phyloP scores from a whole-genome alignment of 1,140 invertebrate genomes.

The Polyergus mexicanus region DNA sequence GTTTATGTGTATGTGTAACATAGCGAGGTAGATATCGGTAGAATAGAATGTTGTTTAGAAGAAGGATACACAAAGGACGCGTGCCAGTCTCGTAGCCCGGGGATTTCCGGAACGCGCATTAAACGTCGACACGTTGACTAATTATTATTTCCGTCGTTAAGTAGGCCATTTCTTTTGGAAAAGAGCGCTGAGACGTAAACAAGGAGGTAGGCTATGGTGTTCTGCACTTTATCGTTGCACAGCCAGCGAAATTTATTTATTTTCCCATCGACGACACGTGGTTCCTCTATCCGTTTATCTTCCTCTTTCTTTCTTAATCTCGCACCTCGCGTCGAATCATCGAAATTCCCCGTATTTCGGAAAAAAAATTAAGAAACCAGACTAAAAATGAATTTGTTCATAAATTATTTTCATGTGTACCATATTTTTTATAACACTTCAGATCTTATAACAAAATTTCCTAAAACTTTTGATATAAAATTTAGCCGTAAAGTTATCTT shows the following conservation, averaged over 20 bases:
- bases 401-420: background rate
- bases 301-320: conserved; percentile 44
- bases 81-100: conserved; percentile 66
- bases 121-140: conserved; percentile 61
- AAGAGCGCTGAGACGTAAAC: conserved; percentile 72
- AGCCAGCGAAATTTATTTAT: conserved; percentile 79
- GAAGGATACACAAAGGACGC: conserved; percentile 61
- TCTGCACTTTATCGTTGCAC: conserved; percentile 77
- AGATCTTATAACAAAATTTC: background rate
- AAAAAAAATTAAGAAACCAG: background rate
- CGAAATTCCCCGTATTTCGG: conserved; percentile 7
- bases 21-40: background rate
- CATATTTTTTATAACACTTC: background rate
- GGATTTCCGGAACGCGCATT: conserved; percentile 40
- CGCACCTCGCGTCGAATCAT: conserved; percentile 31
- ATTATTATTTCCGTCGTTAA: conserved; percentile 80
- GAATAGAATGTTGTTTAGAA: conserved; percentile 47
- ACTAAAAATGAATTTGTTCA: background rate
- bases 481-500: background rate
- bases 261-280: conserved; percentile 72
- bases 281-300: conserved; percentile 66
- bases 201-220: conserved; percentile 60
- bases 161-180: conserved; percentile 76
- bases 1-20: background rate
- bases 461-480: background rate